Conservation (phyloP, 2,888 invertebrate species). For the Lasioglossum zephyrum region DNA sequence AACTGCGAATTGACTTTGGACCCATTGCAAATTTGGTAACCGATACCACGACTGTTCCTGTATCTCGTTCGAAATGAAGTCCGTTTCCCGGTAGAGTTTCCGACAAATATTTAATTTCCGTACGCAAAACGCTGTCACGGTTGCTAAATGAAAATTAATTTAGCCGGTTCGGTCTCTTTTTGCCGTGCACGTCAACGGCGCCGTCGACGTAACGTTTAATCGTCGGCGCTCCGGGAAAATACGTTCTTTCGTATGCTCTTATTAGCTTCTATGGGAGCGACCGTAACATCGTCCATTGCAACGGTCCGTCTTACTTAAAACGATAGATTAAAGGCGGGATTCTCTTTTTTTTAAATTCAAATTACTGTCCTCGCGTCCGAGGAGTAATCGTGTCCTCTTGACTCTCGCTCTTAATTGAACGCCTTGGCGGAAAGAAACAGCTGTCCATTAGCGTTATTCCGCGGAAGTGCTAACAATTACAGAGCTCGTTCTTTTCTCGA, state of each 20-base stretch:
- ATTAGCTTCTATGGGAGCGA: neutral
- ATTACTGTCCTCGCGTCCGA: neutral
- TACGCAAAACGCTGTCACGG: conserved; percentile 9
- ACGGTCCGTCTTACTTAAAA: neutral
- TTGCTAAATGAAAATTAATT: conserved; percentile 45
- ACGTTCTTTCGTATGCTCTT: neutral
- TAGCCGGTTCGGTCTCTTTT: neutral
- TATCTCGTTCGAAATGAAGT: neutral
- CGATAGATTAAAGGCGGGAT: neutral
- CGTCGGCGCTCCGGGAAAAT: conserved; percentile 6
- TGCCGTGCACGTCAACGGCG: neutral
- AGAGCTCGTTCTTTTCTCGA: neutral
- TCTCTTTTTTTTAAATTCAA: neutral
- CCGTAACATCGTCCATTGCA: neutral
- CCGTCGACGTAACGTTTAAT: conserved; percentile 40
- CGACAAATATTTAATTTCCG: conserved; percentile 46
- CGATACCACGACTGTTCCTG: neutral
- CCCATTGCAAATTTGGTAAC: neutral
- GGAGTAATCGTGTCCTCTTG: neutral
- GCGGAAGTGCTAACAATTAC: neutral
- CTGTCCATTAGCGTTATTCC: neutral
- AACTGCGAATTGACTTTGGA: neutral
- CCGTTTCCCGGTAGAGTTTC: conserved; percentile 11
- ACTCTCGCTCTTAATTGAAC: neutral
- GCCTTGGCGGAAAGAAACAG: neutral